Evolutionary conservation across 2,797 vertebrate species (phyloP).

Genomic region (Hozukius guyotensis): DNA sequence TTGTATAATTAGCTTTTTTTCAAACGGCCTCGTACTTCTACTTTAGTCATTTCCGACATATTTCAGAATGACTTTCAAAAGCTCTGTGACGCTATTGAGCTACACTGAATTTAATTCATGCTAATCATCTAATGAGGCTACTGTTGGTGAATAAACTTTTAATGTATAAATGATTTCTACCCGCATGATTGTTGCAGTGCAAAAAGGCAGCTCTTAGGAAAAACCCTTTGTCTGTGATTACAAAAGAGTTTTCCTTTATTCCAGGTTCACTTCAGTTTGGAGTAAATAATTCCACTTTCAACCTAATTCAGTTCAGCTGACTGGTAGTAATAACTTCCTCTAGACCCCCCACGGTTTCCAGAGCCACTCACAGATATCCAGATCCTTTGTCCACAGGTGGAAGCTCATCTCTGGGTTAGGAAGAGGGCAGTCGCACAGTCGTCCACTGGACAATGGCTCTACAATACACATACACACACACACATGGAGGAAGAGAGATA

Average conservation of each 20-base stretch:
- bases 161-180: not conserved
- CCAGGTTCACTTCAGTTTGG: not conserved
- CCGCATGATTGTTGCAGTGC: not conserved
- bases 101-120: not conserved
- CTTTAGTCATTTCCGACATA: not conserved
- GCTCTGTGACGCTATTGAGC: not conserved
- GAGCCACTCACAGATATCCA: slow-evolving; percentile 91
- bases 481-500: slow-evolving; percentile 40
- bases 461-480: slow-evolving; percentile 19
- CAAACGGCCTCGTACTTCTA: not conserved
- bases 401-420: slow-evolving; percentile 93
- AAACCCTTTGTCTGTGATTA: not conserved
- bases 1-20: not conserved
- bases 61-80: not conserved
- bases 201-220: not conserved
- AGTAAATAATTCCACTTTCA: not conserved
- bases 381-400: slow-evolving; percentile 90
- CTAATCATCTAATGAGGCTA: not conserved
- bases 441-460: slow-evolving; percentile 73
- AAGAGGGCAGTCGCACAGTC: slow-evolving; percentile 81
- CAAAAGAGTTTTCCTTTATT: not conserved
- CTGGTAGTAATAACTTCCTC: slow-evolving; percentile 26
- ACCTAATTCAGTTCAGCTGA: not conserved
- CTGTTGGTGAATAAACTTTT: not conserved
- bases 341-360: not conserved